Conservation (phyloP, 2,113 vertebrate genomes). For the Cottus gobio region DNA sequence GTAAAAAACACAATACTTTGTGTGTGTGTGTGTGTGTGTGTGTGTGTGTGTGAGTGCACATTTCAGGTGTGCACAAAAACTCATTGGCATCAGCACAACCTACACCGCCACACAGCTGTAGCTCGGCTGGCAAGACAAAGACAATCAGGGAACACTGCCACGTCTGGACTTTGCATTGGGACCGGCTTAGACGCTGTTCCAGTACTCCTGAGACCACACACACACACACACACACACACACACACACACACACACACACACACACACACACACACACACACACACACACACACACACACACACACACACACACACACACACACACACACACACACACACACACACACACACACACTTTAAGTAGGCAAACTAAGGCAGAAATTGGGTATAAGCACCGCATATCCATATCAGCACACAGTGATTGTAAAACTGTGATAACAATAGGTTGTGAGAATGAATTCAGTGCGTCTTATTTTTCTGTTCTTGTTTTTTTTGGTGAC, state of each 20-base stretch:
- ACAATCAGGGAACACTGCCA: constrained; percentile 35
- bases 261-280: too few species aligned
- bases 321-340: too few species aligned
- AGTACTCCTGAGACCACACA: not conserved
- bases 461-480: not conserved
- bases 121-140: constrained; percentile 24
- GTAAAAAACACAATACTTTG: constrained; percentile 13
- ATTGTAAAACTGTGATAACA: not conserved
- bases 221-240: not conserved
- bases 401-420: constrained; percentile 8
- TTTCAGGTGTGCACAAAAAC: constrained; percentile 20
- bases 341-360: not conserved
- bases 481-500: not conserved
- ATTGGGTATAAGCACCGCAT: not conserved
- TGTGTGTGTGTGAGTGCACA: not conserved
- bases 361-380: constrained; percentile 6
- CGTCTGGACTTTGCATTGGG: constrained; percentile 32
- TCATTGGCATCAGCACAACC: constrained; percentile 13
- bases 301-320: not conserved
- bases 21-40: not conserved
- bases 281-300: too few species aligned
- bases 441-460: not conserved
- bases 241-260: not conserved
- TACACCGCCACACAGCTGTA: constrained; percentile 28
- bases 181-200: not conserved